Conservation (phyloP, 2,797 vertebrate genomes). For the Gymnocypris eckloni region DNA sequence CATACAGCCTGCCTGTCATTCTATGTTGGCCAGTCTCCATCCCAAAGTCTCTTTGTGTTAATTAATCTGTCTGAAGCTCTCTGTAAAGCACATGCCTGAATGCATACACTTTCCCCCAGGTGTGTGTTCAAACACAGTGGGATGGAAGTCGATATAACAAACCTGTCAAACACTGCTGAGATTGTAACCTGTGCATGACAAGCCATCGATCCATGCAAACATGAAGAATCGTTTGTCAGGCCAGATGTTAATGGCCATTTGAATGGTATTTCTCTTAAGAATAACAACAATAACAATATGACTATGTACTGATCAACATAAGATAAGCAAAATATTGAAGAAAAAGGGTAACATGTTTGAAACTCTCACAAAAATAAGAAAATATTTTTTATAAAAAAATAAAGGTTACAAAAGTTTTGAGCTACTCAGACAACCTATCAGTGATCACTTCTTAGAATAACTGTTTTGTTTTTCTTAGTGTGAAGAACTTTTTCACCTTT, state of each 20-base stretch:
- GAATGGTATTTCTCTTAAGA: not conserved
- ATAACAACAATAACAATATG: not conserved
- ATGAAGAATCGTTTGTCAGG: slow-evolving; percentile 33
- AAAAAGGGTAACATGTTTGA: not conserved
- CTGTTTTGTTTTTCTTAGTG: not conserved
- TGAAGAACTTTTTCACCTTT: not conserved
- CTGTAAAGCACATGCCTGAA: slow-evolving; percentile 37
- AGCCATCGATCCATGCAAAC: slow-evolving; percentile 36
- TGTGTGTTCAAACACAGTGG: slow-evolving; percentile 22
- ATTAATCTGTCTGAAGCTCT: slow-evolving; percentile 53
- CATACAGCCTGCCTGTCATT: slow-evolving; percentile 40
- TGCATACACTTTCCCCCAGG: slow-evolving; percentile 35
- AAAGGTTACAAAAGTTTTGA: not conserved
- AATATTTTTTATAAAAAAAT: not conserved
- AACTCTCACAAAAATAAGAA: not conserved
- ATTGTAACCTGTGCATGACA: slow-evolving; percentile 19
- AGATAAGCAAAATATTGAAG: not conserved
- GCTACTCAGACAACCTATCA: not conserved
- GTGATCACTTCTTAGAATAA: not conserved
- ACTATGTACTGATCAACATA: not conserved
- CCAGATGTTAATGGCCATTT: slow-evolving; percentile 12
- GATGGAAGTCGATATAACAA: slow-evolving; percentile 46
- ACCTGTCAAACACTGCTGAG: slow-evolving; percentile 47
- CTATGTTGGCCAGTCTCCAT: slow-evolving; percentile 44
- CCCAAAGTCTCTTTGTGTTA: slow-evolving; percentile 29